Evolutionary conservation across 2,888 invertebrate genomes (phyloP).

Genomic region (Tortrix viridana): DNA sequence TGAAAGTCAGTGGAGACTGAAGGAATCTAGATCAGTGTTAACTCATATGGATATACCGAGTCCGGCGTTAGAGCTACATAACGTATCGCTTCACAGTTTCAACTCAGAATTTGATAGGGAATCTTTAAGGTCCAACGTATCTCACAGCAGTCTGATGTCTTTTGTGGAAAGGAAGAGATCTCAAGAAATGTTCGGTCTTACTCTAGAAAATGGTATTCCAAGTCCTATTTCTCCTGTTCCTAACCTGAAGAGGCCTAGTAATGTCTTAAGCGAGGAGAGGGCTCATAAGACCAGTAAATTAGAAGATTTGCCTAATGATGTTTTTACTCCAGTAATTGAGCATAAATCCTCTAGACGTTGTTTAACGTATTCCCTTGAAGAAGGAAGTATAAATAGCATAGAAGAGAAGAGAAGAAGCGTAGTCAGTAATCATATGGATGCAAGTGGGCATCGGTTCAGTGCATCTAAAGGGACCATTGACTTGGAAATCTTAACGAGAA

Average conservation of each 20-base stretch:
- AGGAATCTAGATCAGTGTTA: constrained; percentile 62
- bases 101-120: constrained; percentile 52
- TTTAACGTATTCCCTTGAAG: constrained; percentile 84
- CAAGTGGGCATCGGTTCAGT: constrained; percentile 67
- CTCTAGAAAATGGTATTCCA: constrained; percentile 78
- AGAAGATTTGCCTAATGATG: constrained; percentile 68
- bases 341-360: constrained; percentile 82
- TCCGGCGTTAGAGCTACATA: constrained; percentile 66
- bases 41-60: constrained; percentile 77
- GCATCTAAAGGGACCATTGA: constrained; percentile 85
- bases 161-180: constrained; percentile 63
- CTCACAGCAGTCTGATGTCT: constrained; percentile 73
- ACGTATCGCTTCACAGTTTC: constrained; percentile 65
- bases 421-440: constrained; percentile 73
- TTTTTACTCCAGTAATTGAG: constrained; percentile 75
- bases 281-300: constrained; percentile 80
- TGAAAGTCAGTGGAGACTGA: constrained; percentile 65
- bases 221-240: constrained; percentile 79
- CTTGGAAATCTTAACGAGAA: constrained; percentile 83
- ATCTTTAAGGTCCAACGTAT: constrained; percentile 66
- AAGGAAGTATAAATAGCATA: constrained; percentile 76
- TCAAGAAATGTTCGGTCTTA: constrained; percentile 73
- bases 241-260: constrained; percentile 71
- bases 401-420: constrained; percentile 82
- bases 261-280: constrained; percentile 72